These are phyloP conservation scores for Drosophila aldrichi DNA, from an alignment of 2,888 invertebrate genomes.

Conservation along the genomic window DNA sequence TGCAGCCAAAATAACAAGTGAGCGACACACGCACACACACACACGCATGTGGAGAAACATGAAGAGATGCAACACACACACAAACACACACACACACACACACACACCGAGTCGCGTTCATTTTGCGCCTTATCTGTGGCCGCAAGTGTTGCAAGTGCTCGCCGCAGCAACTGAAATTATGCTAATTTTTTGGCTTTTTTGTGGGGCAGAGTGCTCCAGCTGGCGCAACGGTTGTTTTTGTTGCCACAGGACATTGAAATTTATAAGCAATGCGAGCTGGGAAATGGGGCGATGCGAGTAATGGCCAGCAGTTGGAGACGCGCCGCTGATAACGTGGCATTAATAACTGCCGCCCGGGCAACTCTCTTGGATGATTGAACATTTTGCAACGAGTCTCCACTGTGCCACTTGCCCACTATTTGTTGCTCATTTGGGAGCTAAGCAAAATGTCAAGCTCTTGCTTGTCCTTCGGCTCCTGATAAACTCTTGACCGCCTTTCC, in stretches of 20 bases:
- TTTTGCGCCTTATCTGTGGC: slow-evolving; percentile 73
- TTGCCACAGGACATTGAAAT: slow-evolving; percentile 54
- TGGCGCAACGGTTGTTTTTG: slow-evolving; percentile 37
- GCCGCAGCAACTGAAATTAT: slow-evolving; percentile 70
- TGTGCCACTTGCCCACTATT: slow-evolving; percentile 32
- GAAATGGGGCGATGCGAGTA: slow-evolving; percentile 34
- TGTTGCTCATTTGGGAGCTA: slow-evolving; percentile 71
- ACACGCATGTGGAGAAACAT: not conserved
- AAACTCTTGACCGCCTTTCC: slow-evolving; percentile 60
- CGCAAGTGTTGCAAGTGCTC: slow-evolving; percentile 66
- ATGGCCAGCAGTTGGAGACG: slow-evolving; percentile 34
- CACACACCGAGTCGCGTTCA: slow-evolving; percentile 59
- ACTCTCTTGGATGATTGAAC: slow-evolving; percentile 66
- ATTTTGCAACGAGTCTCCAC: slow-evolving; percentile 45
- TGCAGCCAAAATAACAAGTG: slow-evolving; percentile 57
- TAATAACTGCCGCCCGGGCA: slow-evolving; percentile 60
- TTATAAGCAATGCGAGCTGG: slow-evolving; percentile 45
- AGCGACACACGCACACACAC: slow-evolving; percentile 17
- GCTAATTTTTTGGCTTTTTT: slow-evolving; percentile 76
- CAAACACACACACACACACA: slow-evolving; percentile 6
- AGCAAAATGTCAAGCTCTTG: slow-evolving; percentile 45
- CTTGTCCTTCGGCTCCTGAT: slow-evolving; percentile 52
- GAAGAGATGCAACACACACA: slow-evolving; percentile 6
- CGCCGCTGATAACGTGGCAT: slow-evolving; percentile 68
- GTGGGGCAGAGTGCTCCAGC: slow-evolving; percentile 61